A percentile compares a stretch with the other conserved stretches of the same genome.
These are phyloP conservation scores for Chymomyza amoena DNA, from an alignment of 2,888 invertebrate species.

Conservation along the genomic window DNA sequence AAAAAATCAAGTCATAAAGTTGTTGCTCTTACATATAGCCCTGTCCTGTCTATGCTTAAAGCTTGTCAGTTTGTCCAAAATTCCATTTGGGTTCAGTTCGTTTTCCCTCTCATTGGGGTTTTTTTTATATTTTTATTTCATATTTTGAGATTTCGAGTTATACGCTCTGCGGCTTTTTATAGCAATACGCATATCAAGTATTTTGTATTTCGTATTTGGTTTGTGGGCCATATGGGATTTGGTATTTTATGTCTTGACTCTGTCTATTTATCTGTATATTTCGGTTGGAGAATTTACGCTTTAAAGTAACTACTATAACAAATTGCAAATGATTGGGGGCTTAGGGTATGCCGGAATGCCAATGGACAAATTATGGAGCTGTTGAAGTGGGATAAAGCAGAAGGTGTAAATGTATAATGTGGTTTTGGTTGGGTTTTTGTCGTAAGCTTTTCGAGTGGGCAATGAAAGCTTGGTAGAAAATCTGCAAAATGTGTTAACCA, in stretches of 20 bases:
- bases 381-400: neutral
- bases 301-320: conserved; percentile 33
- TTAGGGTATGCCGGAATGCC: neutral
- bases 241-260: neutral
- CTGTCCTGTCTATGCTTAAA: conserved; percentile 4
- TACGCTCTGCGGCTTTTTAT: neutral
- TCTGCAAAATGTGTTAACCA: neutral
- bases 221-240: conserved; percentile 3
- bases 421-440: neutral
- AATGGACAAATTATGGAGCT: neutral
- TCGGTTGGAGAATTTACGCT: neutral
- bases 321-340: conserved; percentile 44
- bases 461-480: neutral
- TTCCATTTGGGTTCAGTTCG: neutral
- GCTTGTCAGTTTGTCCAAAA: neutral
- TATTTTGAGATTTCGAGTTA: neutral
- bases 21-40: conserved; percentile 39
- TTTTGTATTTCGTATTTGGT: neutral
- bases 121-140: neutral
- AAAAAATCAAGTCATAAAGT: conserved; percentile 66
- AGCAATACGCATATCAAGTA: neutral
- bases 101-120: neutral
- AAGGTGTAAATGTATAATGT: neutral
- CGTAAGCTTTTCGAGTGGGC: too few species aligned
- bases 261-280: neutral